Evolutionary conservation across 2,888 invertebrate species (phyloP).

Genomic region (Epinotia ramella): DNA sequence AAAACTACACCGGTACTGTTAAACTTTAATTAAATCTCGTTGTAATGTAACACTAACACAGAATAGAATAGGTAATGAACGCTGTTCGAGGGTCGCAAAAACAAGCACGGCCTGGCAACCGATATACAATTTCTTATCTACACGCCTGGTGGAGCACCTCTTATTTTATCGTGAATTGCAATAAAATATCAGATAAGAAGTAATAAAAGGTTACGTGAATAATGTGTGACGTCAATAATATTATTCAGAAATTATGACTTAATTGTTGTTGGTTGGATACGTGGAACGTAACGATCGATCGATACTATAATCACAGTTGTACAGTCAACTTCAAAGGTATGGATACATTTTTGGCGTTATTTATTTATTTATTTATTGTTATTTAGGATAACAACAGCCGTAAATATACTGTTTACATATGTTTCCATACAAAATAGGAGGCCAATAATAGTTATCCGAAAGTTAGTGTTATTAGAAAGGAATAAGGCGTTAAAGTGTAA

Average conservation of each 20-base stretch:
- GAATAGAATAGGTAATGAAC: not conserved
- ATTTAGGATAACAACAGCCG: no score
- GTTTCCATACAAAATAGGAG: no score
- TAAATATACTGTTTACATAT: no score
- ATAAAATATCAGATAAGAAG: conserved; percentile 71
- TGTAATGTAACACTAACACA: not conserved
- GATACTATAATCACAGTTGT: not conserved
- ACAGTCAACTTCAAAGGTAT: not conserved
- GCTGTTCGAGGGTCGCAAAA: conserved; percentile 28
- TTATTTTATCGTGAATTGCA: conserved; percentile 73
- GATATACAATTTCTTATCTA: conserved; percentile 60
- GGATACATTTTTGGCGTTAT: no score
- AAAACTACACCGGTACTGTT: conserved; percentile 5
- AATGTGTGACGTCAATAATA: conserved; percentile 62
- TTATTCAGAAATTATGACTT: conserved; percentile 29
- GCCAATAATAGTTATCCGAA: no score
- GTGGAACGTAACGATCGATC: conserved; percentile 1
- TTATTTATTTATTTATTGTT: no score
- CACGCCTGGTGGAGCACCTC: conserved; percentile 65
- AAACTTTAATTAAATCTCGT: conserved; percentile 27
- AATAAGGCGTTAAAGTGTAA: no score
- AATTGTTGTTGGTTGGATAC: not conserved
- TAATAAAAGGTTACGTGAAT: conserved; percentile 68
- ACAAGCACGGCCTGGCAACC: conserved; percentile 57
- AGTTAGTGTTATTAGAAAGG: no score